Base-by-base conservation (phyloP, 1,140 invertebrate genomes). In the Diachasmimorpha longicaudata region DNA sequence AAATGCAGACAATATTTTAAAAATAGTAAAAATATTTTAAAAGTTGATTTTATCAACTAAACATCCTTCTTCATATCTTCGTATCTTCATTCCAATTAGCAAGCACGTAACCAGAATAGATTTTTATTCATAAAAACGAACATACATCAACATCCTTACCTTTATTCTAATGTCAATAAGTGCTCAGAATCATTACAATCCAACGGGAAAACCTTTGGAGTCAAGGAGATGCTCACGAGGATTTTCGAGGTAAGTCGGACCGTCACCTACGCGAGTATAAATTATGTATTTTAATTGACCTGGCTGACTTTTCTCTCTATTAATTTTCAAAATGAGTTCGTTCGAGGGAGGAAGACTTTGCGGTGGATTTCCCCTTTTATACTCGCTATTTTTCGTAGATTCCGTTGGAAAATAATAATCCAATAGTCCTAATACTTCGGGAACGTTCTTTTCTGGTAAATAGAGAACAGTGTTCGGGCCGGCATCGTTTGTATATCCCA, bases 401-500 rank as follows among this genome's bases (percentile, higher is more conserved):
- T 39, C 14, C 70, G 92, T 89, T 55, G 96, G 96, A 81, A 96
- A 97, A 23, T 92, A 91, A 81, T 94, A 82, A 82, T 94, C 91
- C 5, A 97, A 84, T 42, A 94, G 79, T 55, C 91, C 85, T 4
- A 94, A 42, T 31, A 97, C 87, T 83, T 90, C 88, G 4, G 93
- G 85, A 0, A 98, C 92, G 89, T 95, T 90, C 79, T 95, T 90
- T 82, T 96, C 93, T 74, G 96, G 85, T 19, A 98, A 86, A 89
- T 96, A 99, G 0, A 99, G 84, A 85, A 96, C 98, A 5, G 96
- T 97, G 91, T 99, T 99, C 72, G 97, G 96, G 11, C 98, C 98
- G 76, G 98, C 98, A 92, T 99, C 98, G 91, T 97, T 99, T 25
- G 97, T 99, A 85, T 99, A 99, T 4, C 96, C 96, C 4, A 95